phyloP scores from a whole-genome alignment of 2,888 invertebrate genomes.

The Drosophila pseudotakahashii region DNA sequence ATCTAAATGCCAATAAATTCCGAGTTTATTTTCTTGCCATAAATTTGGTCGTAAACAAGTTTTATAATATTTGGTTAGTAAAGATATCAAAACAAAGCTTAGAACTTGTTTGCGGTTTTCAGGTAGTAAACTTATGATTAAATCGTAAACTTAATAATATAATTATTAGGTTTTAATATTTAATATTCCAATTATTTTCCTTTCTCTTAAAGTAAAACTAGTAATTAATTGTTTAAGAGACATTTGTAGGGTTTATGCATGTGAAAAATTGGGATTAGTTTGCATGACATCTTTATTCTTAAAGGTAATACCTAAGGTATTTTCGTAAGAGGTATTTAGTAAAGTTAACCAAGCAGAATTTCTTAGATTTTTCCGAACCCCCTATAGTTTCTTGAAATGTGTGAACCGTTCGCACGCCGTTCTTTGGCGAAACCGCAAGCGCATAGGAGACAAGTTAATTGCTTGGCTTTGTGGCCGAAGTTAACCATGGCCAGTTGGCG shows the following conservation, averaged over 20 bases:
- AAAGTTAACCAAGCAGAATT: conserved; percentile 6
- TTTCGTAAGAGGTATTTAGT: conserved; percentile 5
- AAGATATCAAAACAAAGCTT: neutral
- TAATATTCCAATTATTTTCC: no score
- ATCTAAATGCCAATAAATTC: neutral
- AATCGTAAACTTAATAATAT: neutral
- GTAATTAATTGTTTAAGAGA: no score
- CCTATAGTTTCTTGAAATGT: conserved; percentile 55
- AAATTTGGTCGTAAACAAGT: neutral
- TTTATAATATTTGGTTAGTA: neutral
- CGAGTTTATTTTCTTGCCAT: neutral
- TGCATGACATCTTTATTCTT: neutral
- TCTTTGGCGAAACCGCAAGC: conserved; percentile 48
- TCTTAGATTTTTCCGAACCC: conserved; percentile 36
- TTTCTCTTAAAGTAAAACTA: no score
- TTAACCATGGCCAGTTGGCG: conserved; percentile 41
- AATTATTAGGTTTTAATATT: no score
- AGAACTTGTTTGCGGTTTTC: neutral
- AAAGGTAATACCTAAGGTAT: neutral
- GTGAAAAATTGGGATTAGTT: no score
- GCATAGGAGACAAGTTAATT: conserved; percentile 47
- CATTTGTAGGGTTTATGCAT: no score
- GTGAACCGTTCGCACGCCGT: conserved; percentile 68
- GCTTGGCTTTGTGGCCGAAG: conserved; percentile 49
- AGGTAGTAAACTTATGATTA: neutral